A percentile compares a stretch with the other conserved stretches of the same genome.
These are phyloP conservation scores for Paelopatides confundens DNA, from an alignment of 53 echinoderm and acorn worm species.

Conservation along the genomic window DNA sequence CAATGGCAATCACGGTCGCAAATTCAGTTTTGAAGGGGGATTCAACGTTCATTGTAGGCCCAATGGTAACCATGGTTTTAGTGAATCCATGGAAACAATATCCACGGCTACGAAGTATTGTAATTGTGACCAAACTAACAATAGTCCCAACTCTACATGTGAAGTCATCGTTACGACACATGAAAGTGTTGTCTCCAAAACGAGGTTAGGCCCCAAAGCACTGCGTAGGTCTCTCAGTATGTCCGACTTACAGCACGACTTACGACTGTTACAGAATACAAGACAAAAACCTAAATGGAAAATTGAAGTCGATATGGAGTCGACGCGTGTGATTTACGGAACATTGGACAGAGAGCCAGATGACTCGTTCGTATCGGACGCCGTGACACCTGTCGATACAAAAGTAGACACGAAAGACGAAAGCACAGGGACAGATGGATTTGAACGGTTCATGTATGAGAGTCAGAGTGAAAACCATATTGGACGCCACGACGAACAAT, in stretches of 20 bases:
- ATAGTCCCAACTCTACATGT: neutral
- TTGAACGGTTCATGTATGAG: neutral
- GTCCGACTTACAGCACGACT: neutral
- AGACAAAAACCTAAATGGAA: slow-evolving; percentile 38
- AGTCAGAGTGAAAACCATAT: neutral
- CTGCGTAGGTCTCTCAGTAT: neutral
- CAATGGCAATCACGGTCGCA: neutral
- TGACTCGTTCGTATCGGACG: neutral
- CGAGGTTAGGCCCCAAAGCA: neutral
- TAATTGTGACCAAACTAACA: neutral
- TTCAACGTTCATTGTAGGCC: neutral
- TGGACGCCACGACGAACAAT: neutral
- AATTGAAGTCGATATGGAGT: slow-evolving; percentile 38
- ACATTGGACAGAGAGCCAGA: slow-evolving; percentile 1
- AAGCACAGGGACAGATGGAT: slow-evolving; percentile 25
- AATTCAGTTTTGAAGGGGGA: neutral
- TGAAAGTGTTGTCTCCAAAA: slow-evolving; percentile 33
- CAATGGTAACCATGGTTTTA: neutral
- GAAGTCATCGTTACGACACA: slow-evolving; percentile 36
- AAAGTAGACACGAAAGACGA: slow-evolving; percentile 20
- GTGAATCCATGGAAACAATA: neutral
- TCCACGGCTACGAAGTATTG: neutral
- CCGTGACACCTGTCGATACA: neutral
- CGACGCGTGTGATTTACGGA: slow-evolving; percentile 27
- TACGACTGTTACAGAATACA: neutral